Evolutionary conservation across 2,797 vertebrate genomes (phyloP).

Genomic region (Holocentrus rufus): DNA sequence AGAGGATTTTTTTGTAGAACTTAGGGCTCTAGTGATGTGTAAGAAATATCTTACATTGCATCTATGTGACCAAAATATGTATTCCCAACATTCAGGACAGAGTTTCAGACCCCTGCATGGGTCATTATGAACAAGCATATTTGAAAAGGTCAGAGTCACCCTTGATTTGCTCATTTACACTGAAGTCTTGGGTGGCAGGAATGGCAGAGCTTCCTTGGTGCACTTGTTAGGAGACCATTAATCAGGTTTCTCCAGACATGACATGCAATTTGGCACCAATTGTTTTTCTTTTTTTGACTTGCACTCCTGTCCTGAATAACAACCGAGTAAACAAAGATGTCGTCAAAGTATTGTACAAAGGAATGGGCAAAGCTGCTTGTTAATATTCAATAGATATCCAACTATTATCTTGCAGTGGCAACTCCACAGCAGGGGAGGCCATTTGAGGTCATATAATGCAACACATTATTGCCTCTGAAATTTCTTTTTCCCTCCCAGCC

Average conservation of each 20-base stretch:
- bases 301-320: slow-evolving; percentile 15
- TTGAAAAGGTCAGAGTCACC: slow-evolving; percentile 60
- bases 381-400: background rate
- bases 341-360: background rate
- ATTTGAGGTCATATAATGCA: background rate
- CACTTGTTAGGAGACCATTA: slow-evolving; percentile 53
- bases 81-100: slow-evolving; percentile 23
- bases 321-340: slow-evolving; percentile 14
- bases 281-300: slow-evolving; percentile 29
- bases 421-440: background rate
- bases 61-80: background rate
- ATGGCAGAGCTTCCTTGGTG: slow-evolving; percentile 38
- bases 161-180: slow-evolving; percentile 53
- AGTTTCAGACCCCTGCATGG: background rate
- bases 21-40: background rate
- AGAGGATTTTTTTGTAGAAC: too few species aligned
- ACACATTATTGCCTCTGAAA: background rate
- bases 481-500: background rate
- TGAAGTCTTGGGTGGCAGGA: slow-evolving; percentile 19
- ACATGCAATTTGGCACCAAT: slow-evolving; percentile 36
- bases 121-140: slow-evolving; percentile 34
- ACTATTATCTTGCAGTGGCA: background rate
- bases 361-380: slow-evolving; percentile 10
- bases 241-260: slow-evolving; percentile 54
- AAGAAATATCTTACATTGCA: background rate